Base-by-base conservation (phyloP, 2,797 vertebrate genomes). In the Brotula barbata region DNA sequence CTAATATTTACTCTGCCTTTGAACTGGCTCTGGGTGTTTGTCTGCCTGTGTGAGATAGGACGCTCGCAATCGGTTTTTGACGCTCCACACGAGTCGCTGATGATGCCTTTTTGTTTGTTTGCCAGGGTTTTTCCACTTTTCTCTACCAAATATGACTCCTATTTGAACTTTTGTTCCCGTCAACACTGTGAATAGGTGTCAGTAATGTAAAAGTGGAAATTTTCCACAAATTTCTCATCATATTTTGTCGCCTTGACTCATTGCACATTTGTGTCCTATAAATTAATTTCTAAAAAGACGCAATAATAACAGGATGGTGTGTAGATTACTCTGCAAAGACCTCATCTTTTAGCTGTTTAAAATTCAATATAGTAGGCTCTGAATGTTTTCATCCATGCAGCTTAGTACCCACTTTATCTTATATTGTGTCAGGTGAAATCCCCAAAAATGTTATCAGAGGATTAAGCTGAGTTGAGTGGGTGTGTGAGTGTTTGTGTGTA, bases 1-100 rank as follows among this genome's bases (percentile, higher is more conserved):
- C 76, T 78, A 73, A 81, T 82, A 75, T 85, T 83, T 68, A 74
- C 75, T 71, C 64, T 69, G 45, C 48, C 54, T 85, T 75, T 78
- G 49, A 76, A 55, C 37, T 15, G 28, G 15, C 10, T 28, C 41
- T 47, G 54, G 58, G 15, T 74, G 71, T 79, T 76, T 78, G 69
- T 68, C 75, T 83, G 77, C 68, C 17, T 48, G 17, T 0, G 10
- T 74, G 52, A 75, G 84, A 87, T 82, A 82, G 68, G 34, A 78
- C 55, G 50, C 66, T 34, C 25, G 54, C 48, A 74, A 81, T 77
- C 64, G 69, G 53, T 76, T 15, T 62, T 57, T 65, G 33, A 52
- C 14, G 17, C 64, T 49, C 41, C 49, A 2, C 39, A 58, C 62
- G 42, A 68, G 50, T 78, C 50, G 64, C 63, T 67, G 69, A 63